Evolutionary conservation across 2,797 vertebrate genomes (phyloP).

Genomic region (Chromobotia macracanthus): DNA sequence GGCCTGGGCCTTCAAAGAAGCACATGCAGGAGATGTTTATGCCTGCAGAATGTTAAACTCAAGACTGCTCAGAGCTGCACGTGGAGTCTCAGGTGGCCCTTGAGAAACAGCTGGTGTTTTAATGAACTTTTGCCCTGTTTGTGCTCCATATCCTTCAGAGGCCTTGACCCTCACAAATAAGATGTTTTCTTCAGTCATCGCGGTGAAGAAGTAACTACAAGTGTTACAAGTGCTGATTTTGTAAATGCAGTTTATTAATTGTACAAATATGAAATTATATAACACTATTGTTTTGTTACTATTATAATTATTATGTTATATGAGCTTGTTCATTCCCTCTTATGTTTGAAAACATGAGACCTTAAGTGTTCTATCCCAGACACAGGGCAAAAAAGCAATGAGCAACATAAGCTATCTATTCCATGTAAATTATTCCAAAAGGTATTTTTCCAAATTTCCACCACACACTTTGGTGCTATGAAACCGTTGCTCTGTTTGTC

Average conservation of each 20-base stretch:
- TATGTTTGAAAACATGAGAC: neutral
- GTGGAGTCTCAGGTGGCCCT: neutral
- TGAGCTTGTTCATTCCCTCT: conserved; percentile 68
- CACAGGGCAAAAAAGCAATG: neutral
- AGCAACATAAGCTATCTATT: neutral
- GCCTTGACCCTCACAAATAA: neutral
- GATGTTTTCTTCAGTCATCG: neutral
- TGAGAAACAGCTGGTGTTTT: neutral
- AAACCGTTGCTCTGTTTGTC: neutral
- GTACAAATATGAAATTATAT: conserved; percentile 89
- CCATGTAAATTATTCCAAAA: neutral
- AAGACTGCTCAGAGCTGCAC: conserved; percentile 4
- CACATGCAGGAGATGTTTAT: conserved; percentile 5
- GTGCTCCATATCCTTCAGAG: neutral
- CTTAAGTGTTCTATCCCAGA: neutral
- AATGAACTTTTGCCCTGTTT: neutral
- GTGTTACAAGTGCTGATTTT: conserved; percentile 49
- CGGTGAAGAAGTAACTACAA: neutral
- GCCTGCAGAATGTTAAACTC: conserved; percentile 9
- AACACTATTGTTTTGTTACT: conserved; percentile 61
- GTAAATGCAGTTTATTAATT: conserved; percentile 81
- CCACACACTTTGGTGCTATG: neutral
- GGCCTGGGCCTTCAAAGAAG: conserved; percentile 7
- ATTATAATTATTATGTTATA: conserved; percentile 66
- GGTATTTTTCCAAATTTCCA: neutral